These are phyloP conservation scores for Sitophilus oryzae DNA, from an alignment of 1,140 invertebrate genomes.

Conservation along the genomic window DNA sequence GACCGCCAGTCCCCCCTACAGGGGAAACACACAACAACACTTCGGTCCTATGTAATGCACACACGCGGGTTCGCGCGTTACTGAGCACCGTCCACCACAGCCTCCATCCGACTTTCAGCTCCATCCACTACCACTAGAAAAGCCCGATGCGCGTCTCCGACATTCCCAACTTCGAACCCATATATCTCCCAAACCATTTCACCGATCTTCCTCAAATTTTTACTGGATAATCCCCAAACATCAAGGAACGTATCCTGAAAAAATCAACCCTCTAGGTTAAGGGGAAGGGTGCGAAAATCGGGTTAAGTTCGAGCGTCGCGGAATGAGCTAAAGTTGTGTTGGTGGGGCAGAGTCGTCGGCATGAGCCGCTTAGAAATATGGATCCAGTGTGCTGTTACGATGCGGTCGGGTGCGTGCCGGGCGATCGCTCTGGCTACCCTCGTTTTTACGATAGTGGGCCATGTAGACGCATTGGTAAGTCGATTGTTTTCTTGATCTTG, in stretches of 20 bases:
- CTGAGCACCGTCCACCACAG: constrained; percentile 38
- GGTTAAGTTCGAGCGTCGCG: constrained; percentile 11
- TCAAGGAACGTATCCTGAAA: background rate
- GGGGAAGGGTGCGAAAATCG: constrained; percentile 15
- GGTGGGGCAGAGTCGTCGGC: constrained; percentile 32
- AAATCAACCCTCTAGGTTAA: constrained; percentile 1
- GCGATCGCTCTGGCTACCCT: constrained; percentile 38
- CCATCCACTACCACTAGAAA: constrained; percentile 31
- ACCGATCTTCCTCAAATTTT: constrained; percentile 23
- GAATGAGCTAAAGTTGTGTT: constrained; percentile 25
- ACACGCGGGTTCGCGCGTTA: constrained; percentile 40
- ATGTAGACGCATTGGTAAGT: constrained; percentile 38
- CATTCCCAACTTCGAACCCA: constrained; percentile 18
- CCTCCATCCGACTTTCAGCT: constrained; percentile 32
- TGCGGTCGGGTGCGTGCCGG: constrained; percentile 42
- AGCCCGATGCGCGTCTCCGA: constrained; percentile 29
- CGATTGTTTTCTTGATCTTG: constrained; percentile 23
- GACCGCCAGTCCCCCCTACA: constrained; percentile 31
- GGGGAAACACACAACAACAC: constrained; percentile 34
- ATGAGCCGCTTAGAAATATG: constrained; percentile 37
- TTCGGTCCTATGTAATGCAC: constrained; percentile 35
- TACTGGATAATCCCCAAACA: background rate
- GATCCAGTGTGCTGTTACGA: constrained; percentile 44
- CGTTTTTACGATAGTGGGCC: constrained; percentile 35
- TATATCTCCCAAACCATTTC: constrained; percentile 14